Percentiles rank a stretch among this genome's conserved stretches.
These are phyloP conservation scores for Taphrorychus bicolor DNA, from an alignment of 2,888 invertebrate species.

Conservation along the genomic window DNA sequence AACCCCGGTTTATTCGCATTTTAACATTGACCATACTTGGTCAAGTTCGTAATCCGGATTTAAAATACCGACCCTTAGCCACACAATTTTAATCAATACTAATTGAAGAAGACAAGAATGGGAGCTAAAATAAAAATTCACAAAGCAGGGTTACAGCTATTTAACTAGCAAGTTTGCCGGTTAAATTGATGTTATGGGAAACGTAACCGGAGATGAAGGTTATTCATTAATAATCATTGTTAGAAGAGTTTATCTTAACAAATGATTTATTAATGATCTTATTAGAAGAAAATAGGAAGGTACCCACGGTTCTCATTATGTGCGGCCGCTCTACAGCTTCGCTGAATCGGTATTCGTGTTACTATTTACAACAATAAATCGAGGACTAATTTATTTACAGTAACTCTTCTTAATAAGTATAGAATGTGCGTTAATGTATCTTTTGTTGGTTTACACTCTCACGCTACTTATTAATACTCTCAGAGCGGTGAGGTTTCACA, in stretches of 20 bases:
- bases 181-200: conserved; percentile 7
- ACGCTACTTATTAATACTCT: background rate
- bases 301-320: conserved; percentile 10
- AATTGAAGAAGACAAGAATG: too few species aligned
- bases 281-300: conserved; percentile 5
- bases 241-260: conserved; percentile 5
- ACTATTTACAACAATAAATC: background rate
- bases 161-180: too few species aligned
- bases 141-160: too few species aligned
- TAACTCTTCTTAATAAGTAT: background rate
- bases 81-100: too few species aligned
- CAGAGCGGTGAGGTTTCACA: too few species aligned
- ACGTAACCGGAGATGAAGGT: background rate
- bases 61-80: too few species aligned
- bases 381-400: background rate
- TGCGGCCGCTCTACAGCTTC: background rate
- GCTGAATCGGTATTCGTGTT: background rate
- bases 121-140: too few species aligned
- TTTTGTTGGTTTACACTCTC: background rate
- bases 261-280: conserved; percentile 14
- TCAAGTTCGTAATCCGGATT: too few species aligned
- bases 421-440: background rate
- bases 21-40: too few species aligned
- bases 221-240: background rate
- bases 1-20: too few species aligned